Conservation (phyloP, 35 echinoderm and acorn worm species). For the Hemicentrotus pulcherrimus region DNA sequence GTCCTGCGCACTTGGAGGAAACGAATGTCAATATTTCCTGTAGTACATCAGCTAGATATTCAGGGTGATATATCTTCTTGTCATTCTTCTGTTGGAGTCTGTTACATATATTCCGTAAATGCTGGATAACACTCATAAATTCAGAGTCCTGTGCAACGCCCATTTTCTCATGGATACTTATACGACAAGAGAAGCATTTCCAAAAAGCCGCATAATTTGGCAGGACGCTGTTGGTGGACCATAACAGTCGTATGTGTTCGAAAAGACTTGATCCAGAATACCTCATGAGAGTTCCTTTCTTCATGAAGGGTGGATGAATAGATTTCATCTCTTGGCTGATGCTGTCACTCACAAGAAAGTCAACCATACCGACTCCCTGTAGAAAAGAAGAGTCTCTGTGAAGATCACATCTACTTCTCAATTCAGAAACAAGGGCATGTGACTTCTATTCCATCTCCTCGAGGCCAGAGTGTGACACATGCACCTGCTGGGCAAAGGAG, state of each 20-base stretch:
- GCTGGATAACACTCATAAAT: not conserved
- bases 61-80: not conserved
- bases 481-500: not conserved
- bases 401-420: not conserved
- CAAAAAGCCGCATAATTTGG: not conserved
- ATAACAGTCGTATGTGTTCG: not conserved
- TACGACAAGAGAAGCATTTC: not conserved
- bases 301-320: not conserved
- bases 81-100: not conserved
- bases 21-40: not conserved
- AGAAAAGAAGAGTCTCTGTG: not conserved
- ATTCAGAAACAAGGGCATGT: not conserved
- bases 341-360: not conserved
- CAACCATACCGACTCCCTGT: not conserved
- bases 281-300: not conserved
- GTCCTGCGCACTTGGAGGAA: not conserved
- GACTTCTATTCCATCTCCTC: not conserved
- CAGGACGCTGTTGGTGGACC: not conserved
- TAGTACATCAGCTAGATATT: not conserved
- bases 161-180: no score
- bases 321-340: not conserved
- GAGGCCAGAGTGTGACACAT: not conserved
- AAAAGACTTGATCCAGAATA: not conserved
- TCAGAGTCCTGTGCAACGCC: not conserved
- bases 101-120: not conserved